A percentile compares a stretch with the other conserved stretches of the same genome.
phyloP scores from a whole-genome alignment of 37 sponge, comb jelly and placozoan genomes.

The Lycopodina hypogea region DNA sequence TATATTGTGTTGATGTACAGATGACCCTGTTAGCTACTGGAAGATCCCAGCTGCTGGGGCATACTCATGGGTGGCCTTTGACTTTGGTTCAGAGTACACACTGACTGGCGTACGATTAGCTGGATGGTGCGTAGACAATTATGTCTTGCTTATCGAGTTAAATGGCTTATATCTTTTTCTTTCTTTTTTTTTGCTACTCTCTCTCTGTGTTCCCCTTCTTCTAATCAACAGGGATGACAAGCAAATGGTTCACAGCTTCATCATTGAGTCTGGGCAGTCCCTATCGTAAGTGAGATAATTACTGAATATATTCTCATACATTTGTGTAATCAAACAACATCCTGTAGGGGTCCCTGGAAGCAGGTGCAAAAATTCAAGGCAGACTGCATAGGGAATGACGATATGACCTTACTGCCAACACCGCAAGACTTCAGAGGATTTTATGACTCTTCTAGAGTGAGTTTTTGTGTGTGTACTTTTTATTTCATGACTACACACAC shows the following conservation, averaged over 20 bases:
- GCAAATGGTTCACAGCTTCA: constrained; percentile 69
- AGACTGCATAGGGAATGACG: constrained; percentile 58
- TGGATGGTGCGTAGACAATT: constrained; percentile 61
- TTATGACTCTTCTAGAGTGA: constrained; percentile 63
- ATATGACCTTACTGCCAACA: constrained; percentile 38
- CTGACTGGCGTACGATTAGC: constrained; percentile 75
- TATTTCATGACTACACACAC: too few species aligned
- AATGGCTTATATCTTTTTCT: neutral
- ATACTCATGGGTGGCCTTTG: constrained; percentile 80
- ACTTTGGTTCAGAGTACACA: constrained; percentile 68
- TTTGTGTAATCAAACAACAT: constrained; percentile 30
- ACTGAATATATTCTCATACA: neutral
- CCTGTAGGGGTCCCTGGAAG: constrained; percentile 82
- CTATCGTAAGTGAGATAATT: constrained; percentile 44
- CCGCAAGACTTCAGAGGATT: constrained; percentile 83
- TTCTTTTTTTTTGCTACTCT: neutral
- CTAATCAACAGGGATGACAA: constrained; percentile 54
- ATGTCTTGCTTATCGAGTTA: too few species aligned
- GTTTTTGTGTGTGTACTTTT: neutral
- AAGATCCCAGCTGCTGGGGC: constrained; percentile 65
- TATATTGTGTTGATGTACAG: constrained; percentile 7
- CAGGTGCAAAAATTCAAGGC: constrained; percentile 60
- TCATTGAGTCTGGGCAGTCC: constrained; percentile 51
- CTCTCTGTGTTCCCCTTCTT: too few species aligned
- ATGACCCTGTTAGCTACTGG: constrained; percentile 64